Percentiles rank a stretch among this genome's conserved stretches.
phyloP scores from a whole-genome alignment of 2,113 vertebrate genomes.

The Dicentrarchus labrax region DNA sequence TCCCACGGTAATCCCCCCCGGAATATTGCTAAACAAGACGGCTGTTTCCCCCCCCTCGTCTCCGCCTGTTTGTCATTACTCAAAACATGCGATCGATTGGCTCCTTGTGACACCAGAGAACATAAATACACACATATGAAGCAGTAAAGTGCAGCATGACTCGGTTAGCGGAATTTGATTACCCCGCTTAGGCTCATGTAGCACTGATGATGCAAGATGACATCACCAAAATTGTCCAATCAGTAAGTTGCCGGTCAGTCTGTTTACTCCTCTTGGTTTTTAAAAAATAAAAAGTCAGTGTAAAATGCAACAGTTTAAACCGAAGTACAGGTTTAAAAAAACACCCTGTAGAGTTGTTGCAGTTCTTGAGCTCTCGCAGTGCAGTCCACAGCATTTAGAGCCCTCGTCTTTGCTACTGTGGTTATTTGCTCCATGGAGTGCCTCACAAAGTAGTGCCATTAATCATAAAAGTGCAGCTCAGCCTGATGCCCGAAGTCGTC shows the following conservation, averaged over 20 bases:
- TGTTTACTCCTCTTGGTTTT: neutral
- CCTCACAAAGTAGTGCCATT: constrained; percentile 56
- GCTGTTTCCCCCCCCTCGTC: too few species aligned
- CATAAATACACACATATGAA: too few species aligned
- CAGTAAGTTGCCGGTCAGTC: neutral
- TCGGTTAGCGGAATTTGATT: too few species aligned
- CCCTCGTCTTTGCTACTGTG: constrained; percentile 7
- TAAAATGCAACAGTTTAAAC: neutral
- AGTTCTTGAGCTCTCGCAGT: constrained; percentile 4
- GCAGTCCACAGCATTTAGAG: constrained; percentile 22
- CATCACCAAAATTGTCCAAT: neutral
- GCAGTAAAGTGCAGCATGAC: too few species aligned
- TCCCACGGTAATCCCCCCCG: neutral
- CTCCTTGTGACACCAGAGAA: neutral
- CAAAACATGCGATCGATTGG: neutral
- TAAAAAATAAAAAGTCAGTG: neutral
- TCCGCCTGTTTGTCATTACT: neutral
- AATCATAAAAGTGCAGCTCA: constrained; percentile 57
- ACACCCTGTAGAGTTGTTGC: neutral
- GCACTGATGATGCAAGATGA: neutral
- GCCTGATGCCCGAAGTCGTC: constrained; percentile 7
- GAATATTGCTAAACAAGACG: neutral
- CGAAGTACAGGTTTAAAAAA: neutral
- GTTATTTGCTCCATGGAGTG: constrained; percentile 37
- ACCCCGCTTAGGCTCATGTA: neutral